phyloP scores from a whole-genome alignment of 2,888 invertebrate genomes.

The Linnaemya tessellans region DNA sequence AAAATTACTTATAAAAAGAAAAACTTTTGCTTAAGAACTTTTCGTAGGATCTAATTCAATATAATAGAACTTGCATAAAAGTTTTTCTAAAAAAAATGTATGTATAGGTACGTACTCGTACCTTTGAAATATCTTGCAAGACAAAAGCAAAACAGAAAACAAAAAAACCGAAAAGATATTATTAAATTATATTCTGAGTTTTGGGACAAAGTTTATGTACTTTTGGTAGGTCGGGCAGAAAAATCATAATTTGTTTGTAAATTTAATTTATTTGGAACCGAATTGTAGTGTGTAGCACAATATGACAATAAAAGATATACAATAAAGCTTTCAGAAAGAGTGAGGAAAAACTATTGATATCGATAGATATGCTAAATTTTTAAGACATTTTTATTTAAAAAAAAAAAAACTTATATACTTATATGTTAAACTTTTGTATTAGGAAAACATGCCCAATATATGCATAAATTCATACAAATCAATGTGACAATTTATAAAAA shows the following conservation, averaged over 20 bases:
- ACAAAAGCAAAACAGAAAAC: too few species aligned
- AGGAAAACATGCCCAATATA: too few species aligned
- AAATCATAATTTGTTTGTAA: conserved; percentile 54
- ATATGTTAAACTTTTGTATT: too few species aligned
- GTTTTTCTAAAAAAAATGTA: conserved; percentile 24
- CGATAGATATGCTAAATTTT: not conserved
- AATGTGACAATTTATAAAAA: too few species aligned
- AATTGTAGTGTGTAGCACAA: conserved; percentile 4
- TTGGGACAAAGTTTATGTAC: conserved; percentile 40
- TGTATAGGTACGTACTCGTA: not conserved
- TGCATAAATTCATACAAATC: too few species aligned
- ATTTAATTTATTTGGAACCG: conserved; percentile 52
- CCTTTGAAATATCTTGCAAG: conserved; percentile 36
- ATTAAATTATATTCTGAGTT: conserved; percentile 66
- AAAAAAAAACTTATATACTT: too few species aligned
- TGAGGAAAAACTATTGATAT: conserved; percentile 33
- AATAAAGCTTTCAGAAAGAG: not conserved
- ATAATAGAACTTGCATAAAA: conserved; percentile 58
- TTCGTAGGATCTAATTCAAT: conserved; percentile 70
- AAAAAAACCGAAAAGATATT: conserved; percentile 48
- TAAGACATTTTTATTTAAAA: not conserved
- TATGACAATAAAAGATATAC: conserved; percentile 6
- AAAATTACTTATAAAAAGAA: conserved; percentile 46
- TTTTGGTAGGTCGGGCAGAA: conserved; percentile 37
- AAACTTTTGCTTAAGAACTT: conserved; percentile 50